Conservation (phyloP, 2,113 vertebrate genomes). For the Carollia perspicillata region DNA sequence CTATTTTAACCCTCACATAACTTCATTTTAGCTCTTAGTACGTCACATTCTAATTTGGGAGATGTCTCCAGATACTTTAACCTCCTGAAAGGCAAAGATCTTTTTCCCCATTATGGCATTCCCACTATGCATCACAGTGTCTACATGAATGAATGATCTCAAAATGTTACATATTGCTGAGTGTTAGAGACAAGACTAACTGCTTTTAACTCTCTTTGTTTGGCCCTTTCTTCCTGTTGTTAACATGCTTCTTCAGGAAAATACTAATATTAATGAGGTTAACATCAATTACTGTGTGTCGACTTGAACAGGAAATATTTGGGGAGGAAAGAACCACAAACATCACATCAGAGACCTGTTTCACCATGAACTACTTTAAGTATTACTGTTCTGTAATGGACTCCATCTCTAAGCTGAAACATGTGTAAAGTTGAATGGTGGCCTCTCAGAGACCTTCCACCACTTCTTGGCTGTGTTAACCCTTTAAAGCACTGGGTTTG, state of each 20-base stretch:
- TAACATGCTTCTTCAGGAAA: background rate
- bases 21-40: background rate
- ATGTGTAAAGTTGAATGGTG: background rate
- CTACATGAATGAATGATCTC: background rate
- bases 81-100: background rate
- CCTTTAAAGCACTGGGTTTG: background rate
- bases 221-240: background rate
- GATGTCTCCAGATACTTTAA: background rate
- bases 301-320: background rate
- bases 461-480: background rate
- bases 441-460: background rate
- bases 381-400: background rate
- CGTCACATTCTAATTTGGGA: background rate
- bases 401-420: background rate
- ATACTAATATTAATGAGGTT: background rate
- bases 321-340: background rate
- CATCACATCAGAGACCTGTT: background rate
- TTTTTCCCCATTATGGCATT: background rate
- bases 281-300: background rate
- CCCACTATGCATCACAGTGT: background rate
- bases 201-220: background rate
- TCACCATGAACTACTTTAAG: background rate
- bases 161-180: background rate
- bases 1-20: background rate
- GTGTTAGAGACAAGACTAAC: background rate